Base-by-base conservation (phyloP, 2,797 vertebrate genomes). In the Nyctibius grandis region DNA sequence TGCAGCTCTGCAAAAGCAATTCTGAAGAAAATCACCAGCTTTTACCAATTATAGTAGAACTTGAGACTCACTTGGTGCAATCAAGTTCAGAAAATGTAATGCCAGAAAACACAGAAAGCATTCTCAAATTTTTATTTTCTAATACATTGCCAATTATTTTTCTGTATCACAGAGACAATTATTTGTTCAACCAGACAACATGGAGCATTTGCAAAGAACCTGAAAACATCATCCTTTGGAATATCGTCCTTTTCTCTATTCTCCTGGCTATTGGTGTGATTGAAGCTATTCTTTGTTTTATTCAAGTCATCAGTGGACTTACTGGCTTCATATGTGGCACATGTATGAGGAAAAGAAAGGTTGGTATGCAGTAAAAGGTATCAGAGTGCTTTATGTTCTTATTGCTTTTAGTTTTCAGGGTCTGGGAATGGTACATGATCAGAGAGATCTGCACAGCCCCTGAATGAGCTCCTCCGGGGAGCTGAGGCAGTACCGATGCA, bases 141-240 rank as follows among this genome's bases (percentile, higher is more conserved):
- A 78, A 90, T 60, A 70, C 7, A 11, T 57, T 50, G 25, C 3
- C 36, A 61, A 60, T 59, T 81, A 33, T 67, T 89, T 64, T 89
- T 53, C 80, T 67, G 42, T 79, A 9, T 91, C 76, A 54, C 68
- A 98, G 98, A 74, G 73, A 89, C 28, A 97, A 83, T 69, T 97
- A 97, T 65, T 96, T 98, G 89, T 96, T 98, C 73, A 96, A 96
- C 40, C 96, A 95, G 44, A 95, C 96, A 75, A 91, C 84, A 12
- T 97, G 95, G 97, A 93, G n/a, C 70, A 88, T 94, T 56, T 98
- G 97, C 95, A 97, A 95, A 87, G 87, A 97, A 70, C 96, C 97
- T 63, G 93, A 98, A 94, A 98, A 98, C 12, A 76, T 97, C 1
- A 29, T 97, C 67, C 86, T 98, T 63, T 96, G 94, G 97, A 97